Percentiles rank a stretch among this genome's conserved stretches.
Conservation (phyloP, 2,888 invertebrate genomes). For the Imbricaverruca yamaguchii region DNA sequence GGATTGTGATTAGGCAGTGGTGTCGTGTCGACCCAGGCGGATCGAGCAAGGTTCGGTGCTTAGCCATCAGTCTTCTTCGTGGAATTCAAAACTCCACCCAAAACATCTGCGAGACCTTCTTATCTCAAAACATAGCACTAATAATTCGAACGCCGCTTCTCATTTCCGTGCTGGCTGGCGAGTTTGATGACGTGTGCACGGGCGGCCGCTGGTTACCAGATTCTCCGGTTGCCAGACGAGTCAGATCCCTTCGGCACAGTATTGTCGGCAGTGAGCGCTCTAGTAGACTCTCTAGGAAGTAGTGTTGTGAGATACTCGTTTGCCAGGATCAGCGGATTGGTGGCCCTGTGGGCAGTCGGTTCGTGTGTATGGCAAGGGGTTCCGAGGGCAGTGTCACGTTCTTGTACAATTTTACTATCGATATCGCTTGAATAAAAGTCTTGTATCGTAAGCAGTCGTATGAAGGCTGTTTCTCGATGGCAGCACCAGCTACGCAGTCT, state of each 20-base stretch:
- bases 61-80: not conserved
- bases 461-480: no score
- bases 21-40: not conserved
- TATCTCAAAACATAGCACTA: not conserved
- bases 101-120: not conserved
- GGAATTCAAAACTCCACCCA: not conserved
- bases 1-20: not conserved
- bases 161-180: not conserved
- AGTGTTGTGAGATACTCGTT: not conserved
- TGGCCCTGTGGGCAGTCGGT: not conserved
- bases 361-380: not conserved
- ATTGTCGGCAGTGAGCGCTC: not conserved
- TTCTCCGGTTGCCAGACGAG: no score
- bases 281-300: not conserved
- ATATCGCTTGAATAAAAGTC: slow-evolving; percentile 19
- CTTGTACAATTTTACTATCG: slow-evolving; percentile 19
- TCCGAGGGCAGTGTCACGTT: not conserved
- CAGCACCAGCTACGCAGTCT: no score
- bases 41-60: not conserved
- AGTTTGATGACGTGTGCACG: no score
- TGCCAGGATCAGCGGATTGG: not conserved
- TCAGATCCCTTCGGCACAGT: no score
- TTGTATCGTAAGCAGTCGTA: not conserved
- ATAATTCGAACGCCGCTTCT: not conserved
- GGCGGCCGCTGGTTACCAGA: not conserved